These are phyloP conservation scores for Drosophila athabasca DNA, from an alignment of 1,140 invertebrate genomes.

Conservation along the genomic window DNA sequence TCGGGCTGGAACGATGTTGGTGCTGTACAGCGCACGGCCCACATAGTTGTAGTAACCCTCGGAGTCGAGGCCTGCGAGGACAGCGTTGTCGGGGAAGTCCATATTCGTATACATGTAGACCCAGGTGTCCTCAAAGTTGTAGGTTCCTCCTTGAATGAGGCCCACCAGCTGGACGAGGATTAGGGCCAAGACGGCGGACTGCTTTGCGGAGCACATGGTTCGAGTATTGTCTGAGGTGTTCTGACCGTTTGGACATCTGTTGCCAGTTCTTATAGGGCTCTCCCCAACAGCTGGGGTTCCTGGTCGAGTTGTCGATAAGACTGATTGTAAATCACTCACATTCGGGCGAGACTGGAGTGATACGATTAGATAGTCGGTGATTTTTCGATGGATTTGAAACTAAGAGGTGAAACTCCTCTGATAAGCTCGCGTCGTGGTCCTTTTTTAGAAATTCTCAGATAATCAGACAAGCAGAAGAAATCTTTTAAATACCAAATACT, in stretches of 20 bases:
- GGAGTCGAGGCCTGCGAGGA: conserved; percentile 46
- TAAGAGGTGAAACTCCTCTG: background rate
- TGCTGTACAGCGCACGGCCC: conserved; percentile 25
- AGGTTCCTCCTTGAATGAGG: conserved; percentile 35
- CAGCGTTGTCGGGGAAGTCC: conserved; percentile 38
- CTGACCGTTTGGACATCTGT: background rate
- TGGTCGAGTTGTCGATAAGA: conserved; percentile 1
- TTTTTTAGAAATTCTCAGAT: no score
- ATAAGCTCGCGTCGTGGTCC: no score
- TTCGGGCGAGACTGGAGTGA: background rate
- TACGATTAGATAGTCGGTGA: background rate
- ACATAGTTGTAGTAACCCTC: conserved; percentile 56
- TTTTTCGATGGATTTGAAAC: background rate
- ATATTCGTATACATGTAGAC: conserved; percentile 19
- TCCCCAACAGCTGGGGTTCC: background rate
- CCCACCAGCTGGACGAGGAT: conserved; percentile 41
- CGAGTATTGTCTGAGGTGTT: conserved; percentile 10
- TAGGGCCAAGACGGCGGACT: conserved; percentile 11
- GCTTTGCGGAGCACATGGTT: conserved; percentile 31
- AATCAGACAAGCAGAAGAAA: no score
- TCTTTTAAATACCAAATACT: no score
- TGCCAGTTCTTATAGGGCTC: conserved; percentile 14
- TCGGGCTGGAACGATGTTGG: conserved; percentile 45
- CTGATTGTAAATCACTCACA: background rate
- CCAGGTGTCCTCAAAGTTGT: conserved; percentile 48